Evolutionary conservation across 2,888 invertebrate species (phyloP).

Genomic region (Clusia tigrina): DNA sequence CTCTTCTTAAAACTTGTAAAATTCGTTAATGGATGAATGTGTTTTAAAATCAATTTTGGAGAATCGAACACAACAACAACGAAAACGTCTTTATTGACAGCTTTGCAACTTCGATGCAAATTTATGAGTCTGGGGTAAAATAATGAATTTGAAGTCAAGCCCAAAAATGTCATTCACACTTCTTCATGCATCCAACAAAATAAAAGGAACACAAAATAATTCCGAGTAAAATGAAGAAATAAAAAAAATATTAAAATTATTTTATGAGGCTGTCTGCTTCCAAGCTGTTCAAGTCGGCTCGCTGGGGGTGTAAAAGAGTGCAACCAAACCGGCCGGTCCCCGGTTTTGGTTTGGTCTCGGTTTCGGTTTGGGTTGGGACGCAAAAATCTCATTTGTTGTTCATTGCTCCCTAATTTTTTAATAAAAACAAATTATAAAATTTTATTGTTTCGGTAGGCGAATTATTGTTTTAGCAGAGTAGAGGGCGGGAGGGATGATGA

Average conservation of each 20-base stretch:
- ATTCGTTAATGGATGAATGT: too few species aligned
- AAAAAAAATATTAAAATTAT: background rate
- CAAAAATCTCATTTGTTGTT: background rate
- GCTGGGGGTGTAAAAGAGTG: too few species aligned
- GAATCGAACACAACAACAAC: too few species aligned
- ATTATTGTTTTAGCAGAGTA: too few species aligned
- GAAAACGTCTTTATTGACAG: too few species aligned
- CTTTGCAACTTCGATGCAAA: constrained; percentile 5
- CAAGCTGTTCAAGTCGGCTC: too few species aligned
- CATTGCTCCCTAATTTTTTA: background rate
- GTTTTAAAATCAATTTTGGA: too few species aligned
- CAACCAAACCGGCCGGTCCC: constrained; percentile 2
- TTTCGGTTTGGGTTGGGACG: background rate
- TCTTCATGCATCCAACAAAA: background rate
- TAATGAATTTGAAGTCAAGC: background rate
- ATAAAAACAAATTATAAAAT: background rate
- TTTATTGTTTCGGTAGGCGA: background rate
- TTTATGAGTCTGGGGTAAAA: background rate
- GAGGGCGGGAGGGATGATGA: too few species aligned
- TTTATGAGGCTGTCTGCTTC: background rate
- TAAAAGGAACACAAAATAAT: background rate
- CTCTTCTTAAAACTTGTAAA: too few species aligned
- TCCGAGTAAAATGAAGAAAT: background rate
- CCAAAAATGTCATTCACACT: constrained; percentile 1
- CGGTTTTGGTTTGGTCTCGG: too few species aligned